A percentile compares a stretch with the other conserved stretches of the same genome.
phyloP scores from a whole-genome alignment of 2,888 invertebrate genomes.

The Antheraea yamamai region DNA sequence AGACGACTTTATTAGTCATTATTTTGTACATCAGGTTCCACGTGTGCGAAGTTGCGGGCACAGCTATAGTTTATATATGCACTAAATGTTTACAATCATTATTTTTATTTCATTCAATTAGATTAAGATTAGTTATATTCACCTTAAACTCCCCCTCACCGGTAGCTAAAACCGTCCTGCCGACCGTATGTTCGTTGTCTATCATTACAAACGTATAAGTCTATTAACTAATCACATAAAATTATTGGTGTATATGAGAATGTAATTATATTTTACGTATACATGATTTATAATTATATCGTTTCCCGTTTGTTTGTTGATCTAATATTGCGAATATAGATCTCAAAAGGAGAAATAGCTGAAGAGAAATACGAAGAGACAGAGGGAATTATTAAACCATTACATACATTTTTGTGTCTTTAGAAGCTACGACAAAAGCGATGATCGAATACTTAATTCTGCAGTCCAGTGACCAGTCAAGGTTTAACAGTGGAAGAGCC shows the following conservation, averaged over 20 bases:
- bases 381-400: neutral
- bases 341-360: neutral
- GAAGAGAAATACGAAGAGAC: neutral
- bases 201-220: conserved; percentile 72
- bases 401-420: neutral
- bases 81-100: no score
- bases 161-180: conserved; percentile 58
- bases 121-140: neutral
- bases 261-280: neutral
- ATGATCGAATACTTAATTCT: neutral
- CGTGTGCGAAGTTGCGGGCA: no score
- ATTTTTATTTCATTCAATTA: no score
- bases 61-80: no score
- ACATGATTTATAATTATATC: neutral
- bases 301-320: conserved; percentile 3
- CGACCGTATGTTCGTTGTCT: conserved; percentile 56
- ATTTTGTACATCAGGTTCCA: no score
- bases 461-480: no score
- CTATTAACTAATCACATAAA: conserved; percentile 71
- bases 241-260: conserved; percentile 54
- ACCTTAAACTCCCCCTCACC: conserved; percentile 42
- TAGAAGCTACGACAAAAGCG: neutral
- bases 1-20: no score
- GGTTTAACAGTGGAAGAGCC: no score
- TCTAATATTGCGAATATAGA: neutral